Base-by-base conservation (phyloP, 2,113 vertebrate species). In the Thamnophis sirtalis region DNA sequence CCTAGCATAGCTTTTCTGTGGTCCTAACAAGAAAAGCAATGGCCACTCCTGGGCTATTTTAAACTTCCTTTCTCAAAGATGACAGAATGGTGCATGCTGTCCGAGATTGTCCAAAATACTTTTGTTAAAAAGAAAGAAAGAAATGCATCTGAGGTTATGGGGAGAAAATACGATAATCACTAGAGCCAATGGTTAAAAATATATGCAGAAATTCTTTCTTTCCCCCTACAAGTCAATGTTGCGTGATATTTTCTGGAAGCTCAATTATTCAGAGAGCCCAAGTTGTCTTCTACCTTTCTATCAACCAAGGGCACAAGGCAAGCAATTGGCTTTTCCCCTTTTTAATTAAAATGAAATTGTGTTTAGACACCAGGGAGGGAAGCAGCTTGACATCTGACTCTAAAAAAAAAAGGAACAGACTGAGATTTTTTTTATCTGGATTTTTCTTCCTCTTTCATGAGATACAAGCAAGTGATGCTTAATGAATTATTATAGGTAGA, bases 291-390 rank as follows among this genome's bases (percentile, higher is more conserved):
- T 91, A 63, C 90, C 28, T 55, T 89, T 38, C 51, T 89, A 91
- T 93, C 90, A 91, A 85, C 86, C 50, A 56, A 88, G 87, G 87
- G 80, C 58, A 87, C 80, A 87, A 89, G 50, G 38, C 87, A 93
- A 49, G 84, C 87, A 93, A 73, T 93, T 89, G 88, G 87, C 88
- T 93, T 86, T 88, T 28, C 28, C 88, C 33, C 55, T 89, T 91
- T 92, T 93, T 91, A 93, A 93, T 91, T 93, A 91, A 93, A 93
- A 93, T 84, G 85, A 84, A 68, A 54, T 92, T 92, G 89, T 88
- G 90, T 87, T 93, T 87, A 54, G 85, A 90, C 89, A 88, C 89
- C 43, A 92, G 89, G 68, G 91, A 38, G 33, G 49, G 38, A 90
- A 63, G 48, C 48, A 84, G 84, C 89, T 92, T 90, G 88, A 92